Conservation (phyloP, 2,888 invertebrate genomes). For the Antitype chi region DNA sequence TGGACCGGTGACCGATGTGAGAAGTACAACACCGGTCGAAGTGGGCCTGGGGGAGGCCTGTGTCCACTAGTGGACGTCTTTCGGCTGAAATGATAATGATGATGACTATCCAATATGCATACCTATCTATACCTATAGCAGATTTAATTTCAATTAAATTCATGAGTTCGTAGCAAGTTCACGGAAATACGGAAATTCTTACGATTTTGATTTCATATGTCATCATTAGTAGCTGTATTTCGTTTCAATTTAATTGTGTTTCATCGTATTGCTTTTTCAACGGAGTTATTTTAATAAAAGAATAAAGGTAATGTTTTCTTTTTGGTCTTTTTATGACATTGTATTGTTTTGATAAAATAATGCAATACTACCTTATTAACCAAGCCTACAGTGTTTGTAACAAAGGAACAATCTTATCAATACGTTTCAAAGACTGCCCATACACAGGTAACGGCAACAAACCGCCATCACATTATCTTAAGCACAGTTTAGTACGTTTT, state of each 20-base stretch:
- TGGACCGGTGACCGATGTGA: too few relatives aligned
- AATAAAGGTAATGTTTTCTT: neutral
- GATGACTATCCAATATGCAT: conserved; percentile 2
- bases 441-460: too few relatives aligned
- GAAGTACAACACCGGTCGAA: too few relatives aligned
- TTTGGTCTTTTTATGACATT: neutral
- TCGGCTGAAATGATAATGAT: too few relatives aligned
- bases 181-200: conserved; percentile 11
- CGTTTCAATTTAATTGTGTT: conserved; percentile 24
- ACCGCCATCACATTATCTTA: neutral
- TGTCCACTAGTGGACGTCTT: too few relatives aligned
- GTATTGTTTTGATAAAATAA: neutral
- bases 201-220: conserved; percentile 17
- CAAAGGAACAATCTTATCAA: too few relatives aligned
- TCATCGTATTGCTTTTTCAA: conserved; percentile 8
- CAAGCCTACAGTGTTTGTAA: neutral
- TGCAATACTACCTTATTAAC: neutral
- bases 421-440: neutral
- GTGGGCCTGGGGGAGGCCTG: too few relatives aligned
- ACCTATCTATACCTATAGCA: neutral
- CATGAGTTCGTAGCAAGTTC: neutral
- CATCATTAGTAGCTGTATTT: conserved; percentile 37
- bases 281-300: neutral
- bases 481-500: too few relatives aligned
- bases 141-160: conserved; percentile 24